A percentile compares a stretch with the other conserved stretches of the same genome.
Conservation (phyloP, 2,797 vertebrate species). For the Hybognathus amarus region DNA sequence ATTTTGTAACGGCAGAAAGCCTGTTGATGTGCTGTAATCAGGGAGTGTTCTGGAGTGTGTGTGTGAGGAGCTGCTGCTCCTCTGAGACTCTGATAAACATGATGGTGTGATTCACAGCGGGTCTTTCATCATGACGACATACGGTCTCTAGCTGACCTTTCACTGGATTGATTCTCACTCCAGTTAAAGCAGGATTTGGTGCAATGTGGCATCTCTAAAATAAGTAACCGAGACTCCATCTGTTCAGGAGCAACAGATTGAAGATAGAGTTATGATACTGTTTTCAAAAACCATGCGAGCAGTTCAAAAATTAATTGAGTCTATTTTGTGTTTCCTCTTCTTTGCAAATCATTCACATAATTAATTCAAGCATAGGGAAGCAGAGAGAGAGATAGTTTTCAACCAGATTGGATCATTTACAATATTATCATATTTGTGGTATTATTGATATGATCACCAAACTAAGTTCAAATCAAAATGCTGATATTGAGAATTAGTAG, state of each 20-base stretch:
- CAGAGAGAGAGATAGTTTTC: not conserved
- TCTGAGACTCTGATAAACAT: slow-evolving; percentile 50
- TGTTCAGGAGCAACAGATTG: slow-evolving; percentile 24
- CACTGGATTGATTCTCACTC: slow-evolving; percentile 58
- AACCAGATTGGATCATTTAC: not conserved
- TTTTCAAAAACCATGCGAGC: not conserved
- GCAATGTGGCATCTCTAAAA: slow-evolving; percentile 37
- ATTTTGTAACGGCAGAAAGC: slow-evolving; percentile 4
- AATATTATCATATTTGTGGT: not conserved
- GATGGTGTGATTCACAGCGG: slow-evolving; percentile 52
- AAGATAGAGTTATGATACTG: slow-evolving; percentile 11
- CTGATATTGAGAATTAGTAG: not conserved
- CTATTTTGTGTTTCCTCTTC: not conserved
- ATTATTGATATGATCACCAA: not conserved
- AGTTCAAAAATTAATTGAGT: not conserved
- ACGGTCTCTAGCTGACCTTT: slow-evolving; percentile 59
- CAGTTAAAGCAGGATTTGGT: slow-evolving; percentile 44
- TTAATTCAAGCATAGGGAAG: not conserved
- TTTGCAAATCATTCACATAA: not conserved
- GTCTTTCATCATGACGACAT: slow-evolving; percentile 60
- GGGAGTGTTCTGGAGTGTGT: slow-evolving; percentile 1
- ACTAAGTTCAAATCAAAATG: not conserved
- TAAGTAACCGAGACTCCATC: slow-evolving; percentile 40
- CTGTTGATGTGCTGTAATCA: slow-evolving; percentile 12
- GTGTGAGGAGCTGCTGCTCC: slow-evolving; percentile 17